Evolutionary conservation across 92 coral and sea anemone genomes (phyloP).

Genomic region (Epizoanthus ramosus): DNA sequence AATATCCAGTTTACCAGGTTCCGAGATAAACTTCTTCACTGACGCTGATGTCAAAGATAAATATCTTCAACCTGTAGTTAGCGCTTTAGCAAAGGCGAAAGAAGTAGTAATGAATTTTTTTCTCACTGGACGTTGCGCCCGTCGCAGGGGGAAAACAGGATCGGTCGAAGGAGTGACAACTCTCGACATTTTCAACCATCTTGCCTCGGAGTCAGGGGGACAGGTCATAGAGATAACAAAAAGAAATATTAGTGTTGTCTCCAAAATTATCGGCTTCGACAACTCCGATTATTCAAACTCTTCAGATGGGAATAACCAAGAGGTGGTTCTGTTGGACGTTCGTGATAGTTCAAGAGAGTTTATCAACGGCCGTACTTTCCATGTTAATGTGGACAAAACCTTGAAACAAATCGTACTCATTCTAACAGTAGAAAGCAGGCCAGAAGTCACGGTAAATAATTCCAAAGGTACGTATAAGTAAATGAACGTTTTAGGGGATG

Average conservation of each 20-base stretch:
- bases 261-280: constrained; percentile 50
- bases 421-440: constrained; percentile 31
- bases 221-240: constrained; percentile 59
- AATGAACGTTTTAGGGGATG: too few relatives aligned
- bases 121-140: constrained; percentile 42
- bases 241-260: constrained; percentile 29
- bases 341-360: constrained; percentile 23
- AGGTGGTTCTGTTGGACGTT: constrained; percentile 46
- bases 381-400: constrained; percentile 48
- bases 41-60: constrained; percentile 66
- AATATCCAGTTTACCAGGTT: constrained; percentile 55
- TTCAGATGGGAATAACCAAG: constrained; percentile 4
- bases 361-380: constrained; percentile 14
- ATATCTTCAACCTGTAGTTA: constrained; percentile 35
- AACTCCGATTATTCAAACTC: constrained; percentile 38
- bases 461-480: constrained; percentile 30
- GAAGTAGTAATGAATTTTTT: constrained; percentile 35
- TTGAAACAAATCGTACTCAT: constrained; percentile 41
- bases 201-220: constrained; percentile 72
- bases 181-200: constrained; percentile 39
- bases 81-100: constrained; percentile 51
- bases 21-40: constrained; percentile 48
- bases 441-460: constrained; percentile 1
- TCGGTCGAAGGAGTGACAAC: not conserved
- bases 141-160: constrained; percentile 29